Evolutionary conservation across 1,140 invertebrate species (phyloP).

Genomic region (Eriocheir sinensis): DNA sequence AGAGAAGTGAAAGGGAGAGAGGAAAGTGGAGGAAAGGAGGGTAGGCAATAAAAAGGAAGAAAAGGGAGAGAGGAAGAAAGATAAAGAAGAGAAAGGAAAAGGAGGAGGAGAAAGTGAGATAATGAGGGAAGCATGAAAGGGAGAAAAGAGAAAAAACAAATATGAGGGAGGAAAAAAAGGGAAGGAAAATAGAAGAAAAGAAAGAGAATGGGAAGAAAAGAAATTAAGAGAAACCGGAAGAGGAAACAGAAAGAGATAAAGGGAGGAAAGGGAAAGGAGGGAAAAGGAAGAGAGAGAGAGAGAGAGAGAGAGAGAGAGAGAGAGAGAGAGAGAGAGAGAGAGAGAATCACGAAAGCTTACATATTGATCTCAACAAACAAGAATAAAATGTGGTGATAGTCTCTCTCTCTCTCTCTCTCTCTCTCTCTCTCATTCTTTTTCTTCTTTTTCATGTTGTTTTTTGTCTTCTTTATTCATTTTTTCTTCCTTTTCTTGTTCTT

Average conservation of each 20-base stretch:
- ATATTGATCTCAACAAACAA: no score
- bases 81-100: background rate
- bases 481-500: background rate
- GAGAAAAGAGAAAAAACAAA: background rate
- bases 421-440: constrained; percentile 23
- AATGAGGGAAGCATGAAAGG: no score
- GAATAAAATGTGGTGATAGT: background rate
- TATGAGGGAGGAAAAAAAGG: no score
- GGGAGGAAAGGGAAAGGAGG: no score
- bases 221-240: background rate
- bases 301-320: no score
- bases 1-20: background rate
- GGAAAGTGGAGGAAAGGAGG: no score
- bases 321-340: background rate
- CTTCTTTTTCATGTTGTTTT: background rate
- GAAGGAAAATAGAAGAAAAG: no score
- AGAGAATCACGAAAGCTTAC: background rate
- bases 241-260: background rate
- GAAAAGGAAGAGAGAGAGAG: background rate
- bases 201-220: background rate
- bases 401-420: background rate
- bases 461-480: background rate
- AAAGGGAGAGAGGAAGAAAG: background rate
- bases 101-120: background rate
- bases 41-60: no score